Evolutionary conservation across 2,888 invertebrate genomes (phyloP), one percentile per base, ranked within the genome.

Genomic region (Cheilosia pagana): DNA sequence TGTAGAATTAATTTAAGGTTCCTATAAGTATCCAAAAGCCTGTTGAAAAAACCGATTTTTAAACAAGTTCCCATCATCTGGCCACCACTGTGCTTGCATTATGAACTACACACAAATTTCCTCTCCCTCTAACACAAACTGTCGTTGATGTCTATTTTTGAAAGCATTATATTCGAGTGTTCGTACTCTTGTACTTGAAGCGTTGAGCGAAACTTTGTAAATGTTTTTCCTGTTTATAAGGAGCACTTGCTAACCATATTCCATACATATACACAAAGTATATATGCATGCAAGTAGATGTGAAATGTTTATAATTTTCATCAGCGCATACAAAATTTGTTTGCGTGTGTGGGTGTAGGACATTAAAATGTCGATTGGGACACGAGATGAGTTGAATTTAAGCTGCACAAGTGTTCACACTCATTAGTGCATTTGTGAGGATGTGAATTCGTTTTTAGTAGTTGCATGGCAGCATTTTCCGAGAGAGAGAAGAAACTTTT

Each of bases 181-280:
- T 50, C 14, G 50, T 50, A 50, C 50, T 50, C 45, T 28, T 21
- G 31, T 63, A 25, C 25, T 60, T 31, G n/a, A 57, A 48, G n/a
- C 48, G 62, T 63, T 68, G 31, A 50, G 45, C 43, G 57, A 71
- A 63, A 63, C 55, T 77, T 68, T 55, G 62, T 70, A 48, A 70
- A 77, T 77, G 77, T 77, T 70, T 76, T 71, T 71, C 77, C 55
- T 71, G 41, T 50, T 45, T 48, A 16, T 45, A 39, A 63, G 62
- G 62, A 57, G 39, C 25, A 16, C 45, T 45, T 16, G 8, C 12
- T 50, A 21, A 57, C 57, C 28, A 75, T 50, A 48, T 59, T 41
- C 12, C 28, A 55, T 19, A 45, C 8, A 45, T 7, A 16, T 8
- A 28, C 28, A 8, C 2, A 16, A 19, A 6, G 16, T 19, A 16